phyloP scores from a whole-genome alignment of 2,113 vertebrate genomes.

The Sylvietta virens region DNA sequence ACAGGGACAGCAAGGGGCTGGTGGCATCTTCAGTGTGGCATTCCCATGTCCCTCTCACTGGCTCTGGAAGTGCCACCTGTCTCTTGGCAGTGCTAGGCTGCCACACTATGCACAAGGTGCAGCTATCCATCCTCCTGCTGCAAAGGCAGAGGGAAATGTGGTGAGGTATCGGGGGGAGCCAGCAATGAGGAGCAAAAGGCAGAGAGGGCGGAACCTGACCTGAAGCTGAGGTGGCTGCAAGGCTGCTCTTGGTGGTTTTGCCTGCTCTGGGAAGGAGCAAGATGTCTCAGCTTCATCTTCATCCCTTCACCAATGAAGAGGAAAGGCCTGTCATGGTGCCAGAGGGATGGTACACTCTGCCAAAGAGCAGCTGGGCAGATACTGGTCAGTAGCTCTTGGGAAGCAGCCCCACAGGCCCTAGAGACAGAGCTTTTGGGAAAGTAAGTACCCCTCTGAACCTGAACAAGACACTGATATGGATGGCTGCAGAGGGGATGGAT shows the following conservation, averaged over 20 bases:
- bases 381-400: not conserved
- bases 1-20: not conserved
- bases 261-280: accelerated
- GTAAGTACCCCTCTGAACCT: not conserved
- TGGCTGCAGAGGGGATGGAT: not conserved
- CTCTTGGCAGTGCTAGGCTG: not conserved
- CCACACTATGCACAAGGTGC: accelerated
- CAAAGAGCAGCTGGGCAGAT: not conserved
- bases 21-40: accelerated
- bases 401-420: not conserved
- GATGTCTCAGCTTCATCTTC: not conserved
- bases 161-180: accelerated
- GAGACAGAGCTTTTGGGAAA: not conserved
- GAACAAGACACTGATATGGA: accelerated
- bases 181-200: not conserved
- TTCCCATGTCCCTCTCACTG: not conserved
- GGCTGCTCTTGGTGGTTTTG: not conserved
- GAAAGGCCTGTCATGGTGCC: not conserved
- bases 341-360: accelerated
- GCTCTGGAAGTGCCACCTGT: not conserved
- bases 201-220: not conserved
- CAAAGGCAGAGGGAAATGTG: not conserved
- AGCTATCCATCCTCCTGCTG: not conserved
- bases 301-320: not conserved
- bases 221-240: not conserved